These are phyloP conservation scores for Buteo buteo DNA, from an alignment of 2,113 vertebrate genomes.

Conservation along the genomic window DNA sequence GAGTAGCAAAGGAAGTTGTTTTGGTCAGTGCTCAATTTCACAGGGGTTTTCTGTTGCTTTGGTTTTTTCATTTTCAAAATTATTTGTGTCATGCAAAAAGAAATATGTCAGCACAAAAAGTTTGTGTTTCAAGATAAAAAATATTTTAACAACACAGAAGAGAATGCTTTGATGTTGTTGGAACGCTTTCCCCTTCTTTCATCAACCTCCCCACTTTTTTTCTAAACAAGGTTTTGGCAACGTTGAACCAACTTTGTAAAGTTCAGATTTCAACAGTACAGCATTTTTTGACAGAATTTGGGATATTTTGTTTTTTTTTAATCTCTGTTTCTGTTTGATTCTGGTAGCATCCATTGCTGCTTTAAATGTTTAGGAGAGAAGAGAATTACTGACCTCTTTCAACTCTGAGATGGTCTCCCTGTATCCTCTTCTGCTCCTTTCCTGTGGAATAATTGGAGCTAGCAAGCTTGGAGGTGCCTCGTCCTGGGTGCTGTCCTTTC, in stretches of 20 bases:
- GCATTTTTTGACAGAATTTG: not conserved
- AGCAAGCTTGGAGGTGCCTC: not conserved
- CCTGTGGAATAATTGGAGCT: not conserved
- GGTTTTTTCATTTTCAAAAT: not conserved
- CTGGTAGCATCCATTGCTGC: not conserved
- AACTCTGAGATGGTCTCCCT: not conserved
- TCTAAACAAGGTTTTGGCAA: conserved; percentile 39
- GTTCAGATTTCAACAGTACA: conserved; percentile 30
- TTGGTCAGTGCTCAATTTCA: not conserved
- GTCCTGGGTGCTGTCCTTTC: not conserved
- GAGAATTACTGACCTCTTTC: not conserved
- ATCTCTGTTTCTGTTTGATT: not conserved
- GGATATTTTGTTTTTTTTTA: not conserved
- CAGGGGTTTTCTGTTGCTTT: not conserved
- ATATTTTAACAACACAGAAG: conserved; percentile 31
- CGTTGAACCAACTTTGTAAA: not conserved
- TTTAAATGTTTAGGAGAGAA: not conserved
- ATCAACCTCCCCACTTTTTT: not conserved
- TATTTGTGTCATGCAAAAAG: conserved; percentile 10
- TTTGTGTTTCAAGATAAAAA: conserved; percentile 50
- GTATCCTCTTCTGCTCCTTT: not conserved
- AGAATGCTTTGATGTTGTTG: conserved; percentile 57
- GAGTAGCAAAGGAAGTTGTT: not conserved
- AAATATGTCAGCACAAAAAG: conserved; percentile 37
- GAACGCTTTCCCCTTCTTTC: conserved; percentile 38